Conservation (phyloP, 2,888 invertebrate genomes). For the Conus canariensis region DNA sequence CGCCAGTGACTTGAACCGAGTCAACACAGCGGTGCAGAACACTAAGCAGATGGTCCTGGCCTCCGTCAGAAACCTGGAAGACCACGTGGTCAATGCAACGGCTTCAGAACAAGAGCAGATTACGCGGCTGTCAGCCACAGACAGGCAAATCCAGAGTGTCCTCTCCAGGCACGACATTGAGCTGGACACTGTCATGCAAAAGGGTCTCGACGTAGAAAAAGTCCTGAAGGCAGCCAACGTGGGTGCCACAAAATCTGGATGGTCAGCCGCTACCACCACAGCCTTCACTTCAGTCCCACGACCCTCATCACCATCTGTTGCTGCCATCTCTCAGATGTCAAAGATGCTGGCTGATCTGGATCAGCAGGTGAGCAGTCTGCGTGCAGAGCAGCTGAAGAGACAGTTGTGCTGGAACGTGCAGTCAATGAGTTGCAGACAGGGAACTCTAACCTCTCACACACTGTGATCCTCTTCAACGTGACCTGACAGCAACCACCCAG, state of each 20-base stretch:
- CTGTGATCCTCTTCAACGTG: not conserved
- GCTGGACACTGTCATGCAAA: constrained; percentile 30
- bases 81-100: not conserved
- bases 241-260: not conserved
- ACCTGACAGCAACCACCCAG: not conserved
- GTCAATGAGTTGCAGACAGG: not conserved
- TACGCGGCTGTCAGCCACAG: not conserved
- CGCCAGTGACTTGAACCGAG: not conserved
- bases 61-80: not conserved
- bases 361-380: not conserved
- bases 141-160: not conserved
- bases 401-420: not conserved
- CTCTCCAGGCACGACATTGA: constrained; percentile 14
- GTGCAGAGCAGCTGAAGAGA: not conserved
- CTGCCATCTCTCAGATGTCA: constrained; percentile 16
- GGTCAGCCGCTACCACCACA: not conserved
- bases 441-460: not conserved
- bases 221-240: not conserved
- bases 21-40: not conserved
- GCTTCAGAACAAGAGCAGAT: not conserved
- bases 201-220: not conserved
- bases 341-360: not conserved
- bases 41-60: not conserved
- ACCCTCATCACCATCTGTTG: not conserved
- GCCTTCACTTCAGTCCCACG: not conserved